These are phyloP conservation scores for Blomia tropicalis DNA, from an alignment of 2,888 invertebrate species.

Conservation along the genomic window DNA sequence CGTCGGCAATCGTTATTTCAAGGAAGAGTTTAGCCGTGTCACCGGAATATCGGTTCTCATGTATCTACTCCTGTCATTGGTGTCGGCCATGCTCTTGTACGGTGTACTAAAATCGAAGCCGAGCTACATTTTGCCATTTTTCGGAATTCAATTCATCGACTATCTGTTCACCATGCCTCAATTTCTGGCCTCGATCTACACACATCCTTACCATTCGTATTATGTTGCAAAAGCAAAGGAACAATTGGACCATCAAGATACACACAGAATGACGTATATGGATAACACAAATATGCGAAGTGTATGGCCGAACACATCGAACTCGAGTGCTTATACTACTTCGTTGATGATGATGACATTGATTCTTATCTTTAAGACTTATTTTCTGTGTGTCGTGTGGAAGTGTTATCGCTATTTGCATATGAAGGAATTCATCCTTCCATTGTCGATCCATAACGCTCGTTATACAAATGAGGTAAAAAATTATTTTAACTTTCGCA, in stretches of 20 bases:
- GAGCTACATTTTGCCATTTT: slow-evolving; percentile 25
- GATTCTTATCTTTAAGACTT: slow-evolving; percentile 23
- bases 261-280: neutral
- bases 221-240: slow-evolving; percentile 1
- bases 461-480: neutral
- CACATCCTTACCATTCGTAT: slow-evolving; percentile 9
- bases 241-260: neutral
- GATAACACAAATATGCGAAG: neutral
- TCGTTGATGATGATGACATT: slow-evolving; percentile 19
- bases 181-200: slow-evolving; percentile 23
- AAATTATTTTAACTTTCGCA: neutral
- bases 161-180: slow-evolving; percentile 26
- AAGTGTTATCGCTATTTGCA: slow-evolving; percentile 27
- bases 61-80: slow-evolving; percentile 21
- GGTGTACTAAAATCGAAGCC: slow-evolving; percentile 25
- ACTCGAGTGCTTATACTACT: slow-evolving; percentile 16
- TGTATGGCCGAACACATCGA: slow-evolving; percentile 16
- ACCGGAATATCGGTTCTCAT: slow-evolving; percentile 16
- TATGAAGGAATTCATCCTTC: slow-evolving; percentile 24
- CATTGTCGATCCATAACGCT: slow-evolving; percentile 11
- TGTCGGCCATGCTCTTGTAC: slow-evolving; percentile 25
- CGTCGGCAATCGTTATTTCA: neutral
- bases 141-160: slow-evolving; percentile 26
- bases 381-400: slow-evolving; percentile 26
- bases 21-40: slow-evolving; percentile 3